Percentiles rank a stretch among this genome's conserved stretches.
Evolutionary conservation across 2,113 vertebrate genomes (phyloP).

Genomic region (Pristiophorus japonicus): DNA sequence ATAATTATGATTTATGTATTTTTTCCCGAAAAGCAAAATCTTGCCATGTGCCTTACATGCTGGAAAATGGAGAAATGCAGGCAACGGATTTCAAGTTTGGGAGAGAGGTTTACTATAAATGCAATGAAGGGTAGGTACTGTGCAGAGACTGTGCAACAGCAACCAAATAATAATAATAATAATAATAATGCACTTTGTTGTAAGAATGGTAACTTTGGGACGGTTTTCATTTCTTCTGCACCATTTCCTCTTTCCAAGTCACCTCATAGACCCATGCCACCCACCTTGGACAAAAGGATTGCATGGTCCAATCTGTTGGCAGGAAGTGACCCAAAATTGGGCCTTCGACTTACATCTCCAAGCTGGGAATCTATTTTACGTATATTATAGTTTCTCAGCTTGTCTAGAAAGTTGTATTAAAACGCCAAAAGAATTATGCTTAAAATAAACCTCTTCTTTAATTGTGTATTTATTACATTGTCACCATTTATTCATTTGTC

Average conservation of each 20-base stretch:
- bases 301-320: neutral
- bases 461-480: neutral
- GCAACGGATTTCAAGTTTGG: conserved; percentile 54
- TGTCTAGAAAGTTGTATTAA: neutral
- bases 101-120: conserved; percentile 64
- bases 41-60: conserved; percentile 58
- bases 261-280: neutral
- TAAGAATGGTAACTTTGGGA: neutral
- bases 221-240: neutral
- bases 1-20: neutral
- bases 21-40: conserved; percentile 56
- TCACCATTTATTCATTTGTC: neutral
- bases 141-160: neutral
- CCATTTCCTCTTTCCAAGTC: neutral
- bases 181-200: neutral
- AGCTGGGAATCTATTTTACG: neutral
- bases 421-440: neutral
- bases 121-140: conserved; percentile 70
- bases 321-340: neutral
- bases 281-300: neutral
- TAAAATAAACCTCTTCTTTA: neutral
- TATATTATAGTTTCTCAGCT: neutral
- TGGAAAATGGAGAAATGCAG: conserved; percentile 58
- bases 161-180: too few relatives aligned
- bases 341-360: neutral